Percentiles rank a stretch among this genome's conserved stretches.
Conservation (phyloP, 1,140 invertebrate species). For the Macrobrachium rosenbergii region DNA sequence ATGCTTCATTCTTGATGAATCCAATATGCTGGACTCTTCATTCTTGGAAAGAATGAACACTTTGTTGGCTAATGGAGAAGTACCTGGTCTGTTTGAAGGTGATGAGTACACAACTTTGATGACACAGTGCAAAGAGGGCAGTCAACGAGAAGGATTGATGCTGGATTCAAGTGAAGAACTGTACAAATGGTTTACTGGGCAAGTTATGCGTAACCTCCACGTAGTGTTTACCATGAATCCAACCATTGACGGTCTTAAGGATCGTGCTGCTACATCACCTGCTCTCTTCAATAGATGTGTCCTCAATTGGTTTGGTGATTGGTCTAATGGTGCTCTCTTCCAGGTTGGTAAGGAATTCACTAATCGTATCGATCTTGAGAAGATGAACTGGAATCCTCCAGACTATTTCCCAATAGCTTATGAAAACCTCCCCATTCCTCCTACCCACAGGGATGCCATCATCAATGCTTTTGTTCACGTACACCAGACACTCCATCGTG, state of each 20-base stretch:
- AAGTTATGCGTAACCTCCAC: slow-evolving; percentile 97
- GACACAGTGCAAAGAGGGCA: slow-evolving; percentile 99
- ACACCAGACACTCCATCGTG: slow-evolving; percentile 96
- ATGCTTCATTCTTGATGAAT: slow-evolving; percentile 99
- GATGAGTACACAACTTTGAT: slow-evolving; percentile 99
- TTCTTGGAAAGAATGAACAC: slow-evolving; percentile 99
- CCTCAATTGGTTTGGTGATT: slow-evolving; percentile 99
- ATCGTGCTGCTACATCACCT: slow-evolving; percentile 97
- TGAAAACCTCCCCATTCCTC: slow-evolving; percentile 80
- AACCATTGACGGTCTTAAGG: slow-evolving; percentile 96
- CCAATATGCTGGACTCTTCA: slow-evolving; percentile 97
- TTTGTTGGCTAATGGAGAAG: slow-evolving; percentile 97
- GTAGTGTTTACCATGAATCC: slow-evolving; percentile 99
- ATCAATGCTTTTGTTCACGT: slow-evolving; percentile 99
- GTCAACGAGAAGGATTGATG: slow-evolving; percentile 97
- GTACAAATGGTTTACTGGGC: slow-evolving; percentile 97
- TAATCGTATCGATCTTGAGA: slow-evolving; percentile 85
- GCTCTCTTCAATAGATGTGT: slow-evolving; percentile 99
- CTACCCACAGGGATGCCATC: slow-evolving; percentile 92
- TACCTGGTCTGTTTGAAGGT: slow-evolving; percentile 81
- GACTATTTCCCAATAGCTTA: slow-evolving; percentile 91
- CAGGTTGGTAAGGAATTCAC: slow-evolving; percentile 94
- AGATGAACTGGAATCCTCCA: slow-evolving; percentile 84
- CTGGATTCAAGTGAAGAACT: slow-evolving; percentile 98
- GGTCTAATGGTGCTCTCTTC: slow-evolving; percentile 97